Evolutionary conservation across 2,113 vertebrate genomes (phyloP).

Genomic region (Nycticryphes semicollaris): DNA sequence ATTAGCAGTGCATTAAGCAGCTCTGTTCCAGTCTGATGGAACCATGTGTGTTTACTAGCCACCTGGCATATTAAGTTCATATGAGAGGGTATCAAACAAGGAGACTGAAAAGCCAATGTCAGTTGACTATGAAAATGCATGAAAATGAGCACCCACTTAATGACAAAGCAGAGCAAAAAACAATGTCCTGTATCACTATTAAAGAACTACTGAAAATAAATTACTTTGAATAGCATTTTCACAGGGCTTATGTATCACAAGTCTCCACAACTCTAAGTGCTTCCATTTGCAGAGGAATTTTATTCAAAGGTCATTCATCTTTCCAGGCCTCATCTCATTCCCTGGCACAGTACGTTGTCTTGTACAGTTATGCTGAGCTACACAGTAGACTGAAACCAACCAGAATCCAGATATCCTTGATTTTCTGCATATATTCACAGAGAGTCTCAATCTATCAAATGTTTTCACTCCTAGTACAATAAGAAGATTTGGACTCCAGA

Average conservation of each 20-base stretch:
- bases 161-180: not conserved
- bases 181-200: not conserved
- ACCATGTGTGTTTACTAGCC: not conserved
- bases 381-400: not conserved
- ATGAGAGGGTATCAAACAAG: not conserved
- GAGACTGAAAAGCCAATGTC: not conserved
- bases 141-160: not conserved
- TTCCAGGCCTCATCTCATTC: not conserved
- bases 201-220: not conserved
- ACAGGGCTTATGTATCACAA: not conserved
- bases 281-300: not conserved
- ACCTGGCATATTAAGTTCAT: not conserved
- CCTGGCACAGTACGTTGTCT: not conserved
- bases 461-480: not conserved
- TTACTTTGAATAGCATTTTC: not conserved
- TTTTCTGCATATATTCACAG: not conserved
- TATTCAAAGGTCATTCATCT: not conserved
- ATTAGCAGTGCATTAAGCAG: constrained; percentile 3
- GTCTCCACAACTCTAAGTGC: not conserved
- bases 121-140: not conserved
- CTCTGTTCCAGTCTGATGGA: constrained; percentile 3
- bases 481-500: not conserved
- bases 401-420: not conserved
- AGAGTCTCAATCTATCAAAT: not conserved
- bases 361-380: not conserved